Percentiles rank a stretch among this genome's conserved stretches.
phyloP scores from a whole-genome alignment of 53 echinoderm and acorn worm species.

The Antedon mediterranea region DNA sequence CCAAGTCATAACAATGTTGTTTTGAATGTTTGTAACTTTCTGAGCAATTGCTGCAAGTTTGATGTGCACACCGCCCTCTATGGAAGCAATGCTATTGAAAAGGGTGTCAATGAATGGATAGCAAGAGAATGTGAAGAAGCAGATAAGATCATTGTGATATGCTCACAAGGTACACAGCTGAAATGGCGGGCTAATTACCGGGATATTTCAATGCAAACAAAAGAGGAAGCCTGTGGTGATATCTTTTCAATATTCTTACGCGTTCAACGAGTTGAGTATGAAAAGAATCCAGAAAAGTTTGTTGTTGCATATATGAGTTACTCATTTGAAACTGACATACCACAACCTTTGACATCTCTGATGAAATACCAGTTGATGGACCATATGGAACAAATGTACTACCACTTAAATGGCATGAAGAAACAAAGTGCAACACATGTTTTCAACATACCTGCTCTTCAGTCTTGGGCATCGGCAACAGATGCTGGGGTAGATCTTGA shows the following conservation, averaged over 20 bases:
- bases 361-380: not conserved
- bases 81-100: not conserved
- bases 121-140: not conserved
- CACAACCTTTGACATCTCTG: not conserved
- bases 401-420: not conserved
- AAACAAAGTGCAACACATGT: not conserved
- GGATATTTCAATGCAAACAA: not conserved
- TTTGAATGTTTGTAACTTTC: not conserved
- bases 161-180: not conserved
- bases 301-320: not conserved
- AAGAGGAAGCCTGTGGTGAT: not conserved
- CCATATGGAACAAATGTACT: not conserved
- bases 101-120: not conserved
- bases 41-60: not conserved
- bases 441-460: not conserved
- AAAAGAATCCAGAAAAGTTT: not conserved
- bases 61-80: not conserved
- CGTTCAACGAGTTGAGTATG: not conserved
- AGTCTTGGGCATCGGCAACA: not conserved
- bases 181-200: not conserved
- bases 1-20: not conserved
- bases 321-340: not conserved
- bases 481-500: not conserved
- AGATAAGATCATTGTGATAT: not conserved
- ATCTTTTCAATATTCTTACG: not conserved